A percentile compares a stretch with the other conserved stretches of the same genome.
Evolutionary conservation across 2,113 vertebrate genomes (phyloP).

Genomic region (Entomyzon cyanotis): DNA sequence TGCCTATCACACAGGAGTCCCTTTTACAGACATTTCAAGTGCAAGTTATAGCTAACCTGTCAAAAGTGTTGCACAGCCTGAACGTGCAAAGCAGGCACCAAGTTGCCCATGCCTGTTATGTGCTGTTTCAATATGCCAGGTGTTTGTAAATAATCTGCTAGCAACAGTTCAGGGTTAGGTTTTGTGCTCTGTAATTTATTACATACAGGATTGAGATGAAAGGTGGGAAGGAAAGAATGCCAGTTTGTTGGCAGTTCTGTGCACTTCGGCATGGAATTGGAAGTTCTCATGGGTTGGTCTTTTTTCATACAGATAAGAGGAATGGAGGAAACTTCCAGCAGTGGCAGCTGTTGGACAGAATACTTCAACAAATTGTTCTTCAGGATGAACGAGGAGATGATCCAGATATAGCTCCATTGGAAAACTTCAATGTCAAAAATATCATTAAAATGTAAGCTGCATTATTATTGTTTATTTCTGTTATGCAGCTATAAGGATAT

Average conservation of each 20-base stretch:
- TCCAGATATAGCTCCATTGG: constrained; percentile 88
- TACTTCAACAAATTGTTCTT: constrained; percentile 95
- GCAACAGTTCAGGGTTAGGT: background rate
- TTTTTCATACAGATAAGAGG: constrained; percentile 83
- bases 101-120: background rate
- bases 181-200: background rate
- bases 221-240: background rate
- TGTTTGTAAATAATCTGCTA: background rate
- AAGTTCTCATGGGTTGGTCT: background rate
- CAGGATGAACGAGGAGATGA: constrained; percentile 94
- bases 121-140: background rate
- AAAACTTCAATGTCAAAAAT: constrained; percentile 96
- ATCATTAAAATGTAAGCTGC: constrained; percentile 93
- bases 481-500: background rate
- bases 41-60: background rate
- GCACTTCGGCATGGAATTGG: background rate
- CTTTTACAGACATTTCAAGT: background rate
- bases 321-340: constrained; percentile 87
- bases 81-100: background rate
- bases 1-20: background rate
- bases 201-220: background rate
- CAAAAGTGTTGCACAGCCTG: background rate
- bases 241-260: background rate
- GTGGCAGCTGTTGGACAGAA: constrained; percentile 95
- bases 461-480: background rate